Conservation (phyloP, 2,888 invertebrate species). For the Taphrorychus bicolor region DNA sequence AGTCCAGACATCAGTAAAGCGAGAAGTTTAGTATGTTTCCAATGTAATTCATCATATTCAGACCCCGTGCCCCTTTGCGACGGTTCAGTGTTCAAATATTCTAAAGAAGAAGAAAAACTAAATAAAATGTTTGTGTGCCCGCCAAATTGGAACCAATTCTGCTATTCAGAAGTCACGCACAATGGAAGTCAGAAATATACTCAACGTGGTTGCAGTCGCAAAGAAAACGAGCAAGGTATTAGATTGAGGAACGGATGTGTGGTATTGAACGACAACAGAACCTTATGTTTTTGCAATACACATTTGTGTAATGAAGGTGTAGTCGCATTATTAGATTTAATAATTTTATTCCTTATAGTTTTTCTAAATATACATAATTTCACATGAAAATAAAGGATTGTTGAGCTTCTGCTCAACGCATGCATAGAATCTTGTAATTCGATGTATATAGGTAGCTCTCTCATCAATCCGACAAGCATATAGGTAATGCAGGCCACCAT, state of each 20-base stretch:
- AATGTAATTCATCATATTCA: slow-evolving; percentile 41
- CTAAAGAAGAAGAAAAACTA: slow-evolving; percentile 37
- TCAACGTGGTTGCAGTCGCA: slow-evolving; percentile 43
- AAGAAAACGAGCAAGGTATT: slow-evolving; percentile 32
- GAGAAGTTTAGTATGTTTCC: slow-evolving; percentile 45
- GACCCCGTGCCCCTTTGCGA: slow-evolving; percentile 43
- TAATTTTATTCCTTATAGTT: neutral
- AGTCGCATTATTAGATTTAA: neutral
- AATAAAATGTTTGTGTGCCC: slow-evolving; percentile 43
- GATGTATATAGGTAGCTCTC: too few relatives aligned
- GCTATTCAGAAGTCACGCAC: slow-evolving; percentile 42
- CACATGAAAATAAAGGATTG: too few relatives aligned
- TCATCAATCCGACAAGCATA: too few relatives aligned
- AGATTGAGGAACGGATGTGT: slow-evolving; percentile 42
- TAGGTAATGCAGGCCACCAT: too few relatives aligned
- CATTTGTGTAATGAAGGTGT: slow-evolving; percentile 42
- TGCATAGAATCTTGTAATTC: too few relatives aligned
- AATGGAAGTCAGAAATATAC: slow-evolving; percentile 32
- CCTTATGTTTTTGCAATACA: slow-evolving; percentile 44
- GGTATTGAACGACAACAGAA: slow-evolving; percentile 23
- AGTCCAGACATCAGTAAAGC: slow-evolving; percentile 41
- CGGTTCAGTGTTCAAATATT: slow-evolving; percentile 36
- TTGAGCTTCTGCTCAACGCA: too few relatives aligned
- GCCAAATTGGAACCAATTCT: slow-evolving; percentile 42
- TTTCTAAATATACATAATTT: neutral